Percentiles rank a stretch among this genome's conserved stretches.
Evolutionary conservation across 2,797 vertebrate genomes (phyloP).

Genomic region (Melanotaenia maccullochi): DNA sequence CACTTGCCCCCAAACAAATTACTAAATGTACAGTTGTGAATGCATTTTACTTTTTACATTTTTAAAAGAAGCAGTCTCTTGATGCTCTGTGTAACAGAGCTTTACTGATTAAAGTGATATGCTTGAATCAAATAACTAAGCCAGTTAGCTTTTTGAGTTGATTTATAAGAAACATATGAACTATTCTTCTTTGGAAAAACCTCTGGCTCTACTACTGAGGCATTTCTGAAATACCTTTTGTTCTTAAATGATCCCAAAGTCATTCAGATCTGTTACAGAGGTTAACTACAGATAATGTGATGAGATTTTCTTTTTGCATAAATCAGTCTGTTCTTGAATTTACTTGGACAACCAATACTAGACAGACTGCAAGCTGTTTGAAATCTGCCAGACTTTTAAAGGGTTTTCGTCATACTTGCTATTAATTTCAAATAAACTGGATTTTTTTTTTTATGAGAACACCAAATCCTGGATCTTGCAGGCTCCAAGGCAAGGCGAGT

Average conservation of each 20-base stretch:
- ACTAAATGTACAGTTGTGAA: too few relatives aligned
- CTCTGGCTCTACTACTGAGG: not conserved
- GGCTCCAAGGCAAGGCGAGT: too few relatives aligned
- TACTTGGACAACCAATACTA: not conserved
- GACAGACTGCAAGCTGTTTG: not conserved
- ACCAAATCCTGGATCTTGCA: not conserved
- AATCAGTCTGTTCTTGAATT: not conserved
- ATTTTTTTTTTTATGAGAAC: too few relatives aligned
- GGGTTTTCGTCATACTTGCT: not conserved
- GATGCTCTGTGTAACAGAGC: not conserved
- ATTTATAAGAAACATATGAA: not conserved
- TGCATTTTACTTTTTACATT: not conserved
- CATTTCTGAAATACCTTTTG: not conserved
- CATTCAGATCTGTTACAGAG: too few relatives aligned
- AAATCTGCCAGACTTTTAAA: not conserved
- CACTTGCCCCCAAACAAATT: not conserved
- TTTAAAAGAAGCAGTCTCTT: not conserved
- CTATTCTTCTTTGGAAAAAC: not conserved
- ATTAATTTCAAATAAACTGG: not conserved
- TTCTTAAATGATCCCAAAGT: not conserved
- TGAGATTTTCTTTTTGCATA: too few relatives aligned
- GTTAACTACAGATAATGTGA: too few relatives aligned
- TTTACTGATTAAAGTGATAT: not conserved
- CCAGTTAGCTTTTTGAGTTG: not conserved
- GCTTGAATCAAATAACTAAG: not conserved